phyloP scores from a whole-genome alignment of 2,797 vertebrate species.

The Myotis findleyi region DNA sequence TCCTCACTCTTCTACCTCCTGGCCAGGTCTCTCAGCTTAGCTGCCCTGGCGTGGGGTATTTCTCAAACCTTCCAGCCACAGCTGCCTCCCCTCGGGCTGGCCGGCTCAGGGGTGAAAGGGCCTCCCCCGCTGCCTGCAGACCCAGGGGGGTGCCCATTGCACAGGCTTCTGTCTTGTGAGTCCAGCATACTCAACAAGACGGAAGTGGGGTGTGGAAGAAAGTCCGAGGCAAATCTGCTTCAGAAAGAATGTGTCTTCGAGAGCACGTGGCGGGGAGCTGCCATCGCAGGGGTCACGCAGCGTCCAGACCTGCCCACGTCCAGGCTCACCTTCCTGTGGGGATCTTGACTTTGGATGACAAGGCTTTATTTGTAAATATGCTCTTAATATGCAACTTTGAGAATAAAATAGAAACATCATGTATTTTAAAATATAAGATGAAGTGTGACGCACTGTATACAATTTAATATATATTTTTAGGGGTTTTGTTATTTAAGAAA shows the following conservation, averaged over 20 bases:
- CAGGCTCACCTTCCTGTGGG: conserved; percentile 61
- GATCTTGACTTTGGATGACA: conserved; percentile 69
- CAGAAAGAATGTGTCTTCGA: not conserved
- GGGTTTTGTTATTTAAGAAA: conserved; percentile 88
- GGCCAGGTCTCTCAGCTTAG: conserved; percentile 64
- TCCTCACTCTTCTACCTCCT: conserved; percentile 74
- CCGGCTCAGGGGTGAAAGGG: not conserved
- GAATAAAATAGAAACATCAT: conserved; percentile 83
- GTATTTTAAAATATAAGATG: conserved; percentile 81
- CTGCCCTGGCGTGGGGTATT: conserved; percentile 56
- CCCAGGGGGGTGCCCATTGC: not conserved
- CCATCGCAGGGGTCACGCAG: not conserved
- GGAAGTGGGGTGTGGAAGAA: not conserved
- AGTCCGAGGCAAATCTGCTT: not conserved
- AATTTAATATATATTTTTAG: conserved; percentile 89
- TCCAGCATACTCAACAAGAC: not conserved
- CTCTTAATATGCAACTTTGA: conserved; percentile 84
- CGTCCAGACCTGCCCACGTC: not conserved
- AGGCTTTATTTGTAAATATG: conserved; percentile 84
- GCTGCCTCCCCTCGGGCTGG: not conserved
- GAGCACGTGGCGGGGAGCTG: not conserved
- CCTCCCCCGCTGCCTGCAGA: conserved; percentile 5
- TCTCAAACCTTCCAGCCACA: conserved; percentile 22
- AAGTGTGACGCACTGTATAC: conserved; percentile 85
- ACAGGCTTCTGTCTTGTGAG: not conserved